phyloP scores from a whole-genome alignment of 1,140 invertebrate species.

The Epicauta chinensis region DNA sequence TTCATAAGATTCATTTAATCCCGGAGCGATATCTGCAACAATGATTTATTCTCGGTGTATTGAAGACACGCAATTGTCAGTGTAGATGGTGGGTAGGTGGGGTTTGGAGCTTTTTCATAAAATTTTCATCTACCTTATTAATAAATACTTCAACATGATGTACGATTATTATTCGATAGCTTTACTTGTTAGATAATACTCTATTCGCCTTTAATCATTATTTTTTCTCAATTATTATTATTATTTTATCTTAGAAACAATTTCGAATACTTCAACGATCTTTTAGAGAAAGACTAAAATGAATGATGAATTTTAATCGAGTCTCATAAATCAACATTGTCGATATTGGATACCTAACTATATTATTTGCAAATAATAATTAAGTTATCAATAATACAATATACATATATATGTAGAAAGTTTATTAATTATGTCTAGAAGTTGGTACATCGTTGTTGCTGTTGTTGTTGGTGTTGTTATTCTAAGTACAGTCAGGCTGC shows the following conservation, averaged over 20 bases:
- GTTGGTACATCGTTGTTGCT: conserved; percentile 13
- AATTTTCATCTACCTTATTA: neutral
- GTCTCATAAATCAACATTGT: neutral
- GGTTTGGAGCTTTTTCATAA: conserved; percentile 8
- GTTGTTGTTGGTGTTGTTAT: too few species aligned
- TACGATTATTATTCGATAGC: conserved; percentile 13
- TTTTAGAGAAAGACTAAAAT: neutral
- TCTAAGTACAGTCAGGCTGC: conserved; percentile 6
- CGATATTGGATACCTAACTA: neutral
- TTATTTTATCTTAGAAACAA: too few species aligned
- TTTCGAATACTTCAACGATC: neutral
- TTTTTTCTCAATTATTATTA: neutral
- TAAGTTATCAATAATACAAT: conserved; percentile 24
- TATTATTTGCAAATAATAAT: conserved; percentile 17
- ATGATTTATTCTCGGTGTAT: conserved; percentile 12
- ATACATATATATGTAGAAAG: neutral
- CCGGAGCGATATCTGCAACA: conserved; percentile 9
- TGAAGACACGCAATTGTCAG: conserved; percentile 13
- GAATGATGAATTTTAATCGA: neutral
- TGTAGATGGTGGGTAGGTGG: conserved; percentile 7
- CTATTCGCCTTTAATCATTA: neutral
- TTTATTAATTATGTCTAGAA: conserved; percentile 21
- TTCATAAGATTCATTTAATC: conserved; percentile 15
- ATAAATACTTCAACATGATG: conserved; percentile 15
- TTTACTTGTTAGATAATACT: conserved; percentile 8